phyloP scores from a whole-genome alignment of 2,888 invertebrate species.

The Dicranocentrus wangi region DNA sequence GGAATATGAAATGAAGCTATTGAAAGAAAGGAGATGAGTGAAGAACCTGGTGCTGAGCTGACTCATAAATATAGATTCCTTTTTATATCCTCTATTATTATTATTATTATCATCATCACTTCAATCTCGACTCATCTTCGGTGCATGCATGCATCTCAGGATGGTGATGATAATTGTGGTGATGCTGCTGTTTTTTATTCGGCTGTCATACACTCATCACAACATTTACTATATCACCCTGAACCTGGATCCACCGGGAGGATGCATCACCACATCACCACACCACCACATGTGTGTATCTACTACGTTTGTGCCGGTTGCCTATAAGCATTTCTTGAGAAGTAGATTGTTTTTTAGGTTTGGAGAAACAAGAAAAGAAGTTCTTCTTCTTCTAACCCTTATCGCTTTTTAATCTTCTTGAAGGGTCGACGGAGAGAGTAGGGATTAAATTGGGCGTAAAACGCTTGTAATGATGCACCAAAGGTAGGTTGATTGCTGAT shows the following conservation, averaged over 20 bases:
- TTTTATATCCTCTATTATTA: slow-evolving; percentile 18
- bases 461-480: slow-evolving; percentile 71
- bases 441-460: slow-evolving; percentile 71
- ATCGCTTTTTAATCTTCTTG: slow-evolving; percentile 58
- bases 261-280: too few relatives aligned
- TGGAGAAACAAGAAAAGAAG: neutral
- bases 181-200: slow-evolving; percentile 58
- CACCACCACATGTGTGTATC: too few relatives aligned
- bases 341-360: neutral
- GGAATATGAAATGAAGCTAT: slow-evolving; percentile 51
- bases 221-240: slow-evolving; percentile 57
- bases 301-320: slow-evolving; percentile 3
- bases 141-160: neutral
- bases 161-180: slow-evolving; percentile 43
- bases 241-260: slow-evolving; percentile 15
- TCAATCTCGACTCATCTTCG: slow-evolving; percentile 19
- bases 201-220: slow-evolving; percentile 61
- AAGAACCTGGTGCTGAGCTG: slow-evolving; percentile 21
- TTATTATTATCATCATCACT: slow-evolving; percentile 36
- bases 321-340: neutral
- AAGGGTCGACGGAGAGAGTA: slow-evolving; percentile 56
- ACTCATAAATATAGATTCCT: slow-evolving; percentile 48
- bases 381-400: slow-evolving; percentile 37
- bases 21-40: slow-evolving; percentile 20
- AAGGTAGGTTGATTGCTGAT: slow-evolving; percentile 67